A percentile compares a stretch with the other conserved stretches of the same genome.
Conservation (phyloP, 2,113 vertebrate genomes). For the Ictidomys tridecemlineatus region DNA sequence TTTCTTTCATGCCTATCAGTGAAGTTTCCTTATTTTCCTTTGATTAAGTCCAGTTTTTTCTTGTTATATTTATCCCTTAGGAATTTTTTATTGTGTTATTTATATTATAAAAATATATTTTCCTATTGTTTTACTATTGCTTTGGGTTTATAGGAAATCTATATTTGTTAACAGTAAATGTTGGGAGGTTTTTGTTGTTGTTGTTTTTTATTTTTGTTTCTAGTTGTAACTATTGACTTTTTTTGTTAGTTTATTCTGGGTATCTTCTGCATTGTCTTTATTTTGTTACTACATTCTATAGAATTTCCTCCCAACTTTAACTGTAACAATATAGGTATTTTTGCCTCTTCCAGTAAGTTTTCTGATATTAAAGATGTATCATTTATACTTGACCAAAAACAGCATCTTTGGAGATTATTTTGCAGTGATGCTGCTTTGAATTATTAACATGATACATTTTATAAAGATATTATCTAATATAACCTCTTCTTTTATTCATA, state of each 20-base stretch:
- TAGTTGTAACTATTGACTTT: background rate
- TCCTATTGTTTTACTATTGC: background rate
- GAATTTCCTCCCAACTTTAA: conserved; percentile 36
- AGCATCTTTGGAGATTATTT: conserved; percentile 40
- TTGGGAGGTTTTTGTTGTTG: conserved; percentile 5
- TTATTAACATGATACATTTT: background rate
- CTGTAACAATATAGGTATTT: background rate
- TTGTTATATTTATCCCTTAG: background rate
- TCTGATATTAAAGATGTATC: background rate
- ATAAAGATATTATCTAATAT: background rate
- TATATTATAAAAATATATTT: conserved; percentile 26
- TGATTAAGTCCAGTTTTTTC: background rate
- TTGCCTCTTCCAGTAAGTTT: background rate
- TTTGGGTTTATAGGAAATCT: background rate
- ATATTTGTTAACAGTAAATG: background rate
- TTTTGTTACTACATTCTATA: background rate
- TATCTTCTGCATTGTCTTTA: background rate
- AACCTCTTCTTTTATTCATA: background rate
- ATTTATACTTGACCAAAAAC: conserved; percentile 27
- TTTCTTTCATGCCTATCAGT: background rate
- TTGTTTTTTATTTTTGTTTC: background rate
- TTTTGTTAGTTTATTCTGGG: background rate
- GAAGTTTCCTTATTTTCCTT: background rate
- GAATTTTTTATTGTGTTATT: background rate
- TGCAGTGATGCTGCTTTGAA: background rate